phyloP scores from a whole-genome alignment of 2,888 invertebrate genomes.

The Brachycybe producta region DNA sequence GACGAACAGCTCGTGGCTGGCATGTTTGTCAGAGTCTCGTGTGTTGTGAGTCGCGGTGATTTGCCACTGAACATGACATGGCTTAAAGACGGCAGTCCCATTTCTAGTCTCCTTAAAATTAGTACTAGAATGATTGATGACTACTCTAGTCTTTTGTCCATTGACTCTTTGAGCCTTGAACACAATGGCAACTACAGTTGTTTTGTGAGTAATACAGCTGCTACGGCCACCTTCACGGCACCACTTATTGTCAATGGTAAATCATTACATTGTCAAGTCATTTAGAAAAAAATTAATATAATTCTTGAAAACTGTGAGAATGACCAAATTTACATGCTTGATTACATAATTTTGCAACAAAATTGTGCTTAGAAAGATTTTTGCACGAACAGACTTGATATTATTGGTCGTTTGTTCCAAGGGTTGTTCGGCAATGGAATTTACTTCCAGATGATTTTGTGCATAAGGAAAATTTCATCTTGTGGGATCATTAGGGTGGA shows the following conservation, averaged over 20 bases:
- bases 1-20: constrained; percentile 22
- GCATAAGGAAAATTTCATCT: too few relatives aligned
- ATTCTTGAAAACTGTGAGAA: background rate
- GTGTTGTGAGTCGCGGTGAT: constrained; percentile 28
- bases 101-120: constrained; percentile 30
- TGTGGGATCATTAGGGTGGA: too few relatives aligned
- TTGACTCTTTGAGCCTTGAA: constrained; percentile 26
- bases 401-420: too few relatives aligned
- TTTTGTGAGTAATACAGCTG: constrained; percentile 21
- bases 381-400: too few relatives aligned
- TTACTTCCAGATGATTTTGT: too few relatives aligned
- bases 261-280: background rate
- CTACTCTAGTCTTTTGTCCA: constrained; percentile 42
- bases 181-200: constrained; percentile 33
- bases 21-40: constrained; percentile 22
- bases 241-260: constrained; percentile 17
- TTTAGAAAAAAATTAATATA: background rate
- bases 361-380: too few relatives aligned
- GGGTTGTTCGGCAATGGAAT: too few relatives aligned
- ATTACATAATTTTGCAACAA: background rate
- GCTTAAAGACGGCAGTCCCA: constrained; percentile 48
- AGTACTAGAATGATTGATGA: constrained; percentile 14
- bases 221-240: constrained; percentile 16
- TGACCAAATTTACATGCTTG: background rate
- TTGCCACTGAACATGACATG: constrained; percentile 46